These are phyloP conservation scores for Tetramorium alpestre DNA, from an alignment of 1,140 invertebrate species.

Conservation along the genomic window DNA sequence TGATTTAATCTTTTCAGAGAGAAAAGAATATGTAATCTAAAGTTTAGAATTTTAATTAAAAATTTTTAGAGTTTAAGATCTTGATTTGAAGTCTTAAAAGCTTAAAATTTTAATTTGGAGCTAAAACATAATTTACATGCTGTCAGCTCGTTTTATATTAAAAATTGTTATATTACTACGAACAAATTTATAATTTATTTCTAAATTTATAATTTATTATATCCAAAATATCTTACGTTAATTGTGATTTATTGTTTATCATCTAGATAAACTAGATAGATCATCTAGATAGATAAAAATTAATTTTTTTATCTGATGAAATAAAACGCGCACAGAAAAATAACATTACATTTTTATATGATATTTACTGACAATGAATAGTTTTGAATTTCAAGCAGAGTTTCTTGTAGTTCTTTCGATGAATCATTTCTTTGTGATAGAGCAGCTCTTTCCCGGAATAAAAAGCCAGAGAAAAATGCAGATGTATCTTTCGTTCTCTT, in stretches of 20 bases:
- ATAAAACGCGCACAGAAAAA: background rate
- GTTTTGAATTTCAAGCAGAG: background rate
- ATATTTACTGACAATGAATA: background rate
- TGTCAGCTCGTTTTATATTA: background rate
- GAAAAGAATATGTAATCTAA: background rate
- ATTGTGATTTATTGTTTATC: background rate
- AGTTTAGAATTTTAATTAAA: background rate
- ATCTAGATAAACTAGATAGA: background rate
- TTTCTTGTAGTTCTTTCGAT: background rate
- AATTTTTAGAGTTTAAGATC: background rate
- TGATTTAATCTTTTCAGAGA: background rate
- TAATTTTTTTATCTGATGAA: background rate
- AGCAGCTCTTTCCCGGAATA: background rate
- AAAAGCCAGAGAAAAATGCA: background rate
- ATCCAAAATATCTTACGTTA: background rate
- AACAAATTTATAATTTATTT: background rate
- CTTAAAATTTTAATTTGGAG: background rate
- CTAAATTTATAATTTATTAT: background rate
- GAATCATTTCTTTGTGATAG: constrained; percentile 22
- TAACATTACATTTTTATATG: constrained; percentile 4
- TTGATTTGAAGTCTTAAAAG: background rate
- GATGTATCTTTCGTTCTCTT: background rate
- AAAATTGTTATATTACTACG: background rate
- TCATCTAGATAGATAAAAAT: background rate
- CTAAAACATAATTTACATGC: background rate